Percentiles rank a stretch among this genome's conserved stretches.
phyloP scores from a whole-genome alignment of 2,113 vertebrate species.

The Paratilapia polleni region DNA sequence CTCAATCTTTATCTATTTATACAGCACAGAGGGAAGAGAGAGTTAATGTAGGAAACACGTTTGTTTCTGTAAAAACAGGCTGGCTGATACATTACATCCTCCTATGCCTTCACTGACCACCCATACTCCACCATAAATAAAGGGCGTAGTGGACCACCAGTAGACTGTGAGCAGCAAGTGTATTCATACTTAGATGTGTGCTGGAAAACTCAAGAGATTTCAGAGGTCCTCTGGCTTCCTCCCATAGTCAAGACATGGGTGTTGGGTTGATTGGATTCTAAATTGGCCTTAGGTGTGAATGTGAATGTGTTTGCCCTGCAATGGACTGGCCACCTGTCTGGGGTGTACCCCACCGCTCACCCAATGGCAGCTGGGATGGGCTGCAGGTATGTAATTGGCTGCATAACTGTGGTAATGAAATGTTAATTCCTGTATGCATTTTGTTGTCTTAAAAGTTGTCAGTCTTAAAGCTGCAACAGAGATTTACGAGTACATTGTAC shows the following conservation, averaged over 20 bases:
- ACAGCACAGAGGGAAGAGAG: slow-evolving; percentile 76
- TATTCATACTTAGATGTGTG: not conserved
- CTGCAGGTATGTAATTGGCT: too few species aligned
- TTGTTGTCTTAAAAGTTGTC: not conserved
- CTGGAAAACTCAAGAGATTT: not conserved
- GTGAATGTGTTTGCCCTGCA: too few species aligned
- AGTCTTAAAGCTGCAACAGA: not conserved
- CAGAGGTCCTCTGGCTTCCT: too few species aligned
- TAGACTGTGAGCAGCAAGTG: not conserved
- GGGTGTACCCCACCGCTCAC: not conserved
- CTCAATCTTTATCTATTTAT: slow-evolving; percentile 82
- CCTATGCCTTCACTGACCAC: slow-evolving; percentile 46
- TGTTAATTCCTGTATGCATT: not conserved
- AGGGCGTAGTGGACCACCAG: not conserved
- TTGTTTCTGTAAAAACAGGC: slow-evolving; percentile 52
- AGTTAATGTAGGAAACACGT: slow-evolving; percentile 74
- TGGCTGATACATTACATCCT: slow-evolving; percentile 39
- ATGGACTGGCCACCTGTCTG: too few species aligned
- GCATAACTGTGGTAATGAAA: not conserved
- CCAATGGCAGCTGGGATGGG: not conserved
- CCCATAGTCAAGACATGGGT: not conserved
- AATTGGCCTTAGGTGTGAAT: too few species aligned
- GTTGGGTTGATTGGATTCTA: too few species aligned
- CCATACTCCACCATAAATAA: not conserved
- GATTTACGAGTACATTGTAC: not conserved